These are phyloP conservation scores for Calonectris borealis DNA, from an alignment of 2,113 vertebrate species.

Conservation along the genomic window DNA sequence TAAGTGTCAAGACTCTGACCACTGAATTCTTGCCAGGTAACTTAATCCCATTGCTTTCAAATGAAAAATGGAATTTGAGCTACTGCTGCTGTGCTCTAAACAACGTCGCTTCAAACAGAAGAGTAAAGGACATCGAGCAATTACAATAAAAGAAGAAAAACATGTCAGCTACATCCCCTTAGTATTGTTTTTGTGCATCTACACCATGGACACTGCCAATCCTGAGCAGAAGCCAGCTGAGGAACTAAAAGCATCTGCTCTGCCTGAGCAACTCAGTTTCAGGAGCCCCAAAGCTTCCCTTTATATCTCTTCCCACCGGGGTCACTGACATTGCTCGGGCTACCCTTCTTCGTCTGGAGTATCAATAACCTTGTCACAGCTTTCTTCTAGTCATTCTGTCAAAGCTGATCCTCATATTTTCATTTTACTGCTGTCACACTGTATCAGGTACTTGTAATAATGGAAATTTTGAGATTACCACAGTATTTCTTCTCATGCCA, in stretches of 20 bases:
- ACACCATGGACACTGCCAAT: not conserved
- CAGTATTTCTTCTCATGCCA: not conserved
- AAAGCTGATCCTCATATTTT: not conserved
- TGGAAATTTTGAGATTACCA: not conserved
- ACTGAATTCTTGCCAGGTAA: slow-evolving; percentile 10
- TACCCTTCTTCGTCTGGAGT: not conserved
- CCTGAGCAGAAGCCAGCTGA: not conserved
- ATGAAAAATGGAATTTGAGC: slow-evolving; percentile 2
- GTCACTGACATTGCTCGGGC: not conserved
- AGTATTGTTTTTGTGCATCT: not conserved
- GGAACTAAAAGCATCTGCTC: not conserved
- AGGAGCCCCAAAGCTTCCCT: not conserved
- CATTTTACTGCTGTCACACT: not conserved
- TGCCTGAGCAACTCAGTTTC: not conserved
- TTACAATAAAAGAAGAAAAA: not conserved
- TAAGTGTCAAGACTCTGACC: not conserved
- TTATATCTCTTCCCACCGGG: not conserved
- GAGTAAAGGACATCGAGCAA: not conserved
- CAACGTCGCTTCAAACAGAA: not conserved
- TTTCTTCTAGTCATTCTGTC: not conserved
- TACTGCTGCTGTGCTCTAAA: not conserved
- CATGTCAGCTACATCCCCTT: not conserved
- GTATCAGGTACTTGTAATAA: not conserved
- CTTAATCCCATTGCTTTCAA: not conserved
- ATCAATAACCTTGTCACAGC: not conserved